Conservation (phyloP, 2,888 invertebrate genomes). For the Onchidella celtica region DNA sequence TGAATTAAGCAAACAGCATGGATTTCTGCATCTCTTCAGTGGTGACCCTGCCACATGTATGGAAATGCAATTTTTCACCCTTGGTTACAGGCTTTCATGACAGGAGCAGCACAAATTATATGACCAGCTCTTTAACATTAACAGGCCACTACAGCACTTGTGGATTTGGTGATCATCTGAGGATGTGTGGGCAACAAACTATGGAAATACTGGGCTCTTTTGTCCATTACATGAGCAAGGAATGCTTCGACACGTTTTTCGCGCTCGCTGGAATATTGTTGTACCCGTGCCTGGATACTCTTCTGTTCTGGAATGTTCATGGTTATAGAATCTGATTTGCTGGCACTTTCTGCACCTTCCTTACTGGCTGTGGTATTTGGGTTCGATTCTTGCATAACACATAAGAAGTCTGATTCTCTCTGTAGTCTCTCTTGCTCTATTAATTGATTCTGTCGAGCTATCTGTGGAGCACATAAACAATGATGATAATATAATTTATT, state of each 20-base stretch:
- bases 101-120: too few species aligned
- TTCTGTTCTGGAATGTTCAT: constrained; percentile 21
- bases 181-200: constrained; percentile 40
- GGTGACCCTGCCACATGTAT: too few species aligned
- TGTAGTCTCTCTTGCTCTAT: constrained; percentile 59
- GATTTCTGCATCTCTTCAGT: too few species aligned
- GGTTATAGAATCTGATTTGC: background rate
- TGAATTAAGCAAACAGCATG: too few species aligned
- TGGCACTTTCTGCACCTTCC: too few species aligned
- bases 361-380: background rate
- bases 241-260: constrained; percentile 63
- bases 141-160: background rate
- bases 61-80: too few species aligned
- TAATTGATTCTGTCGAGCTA: constrained; percentile 62
- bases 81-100: too few species aligned
- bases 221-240: constrained; percentile 58
- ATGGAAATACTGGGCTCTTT: constrained; percentile 60
- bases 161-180: constrained; percentile 12
- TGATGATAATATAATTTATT: background rate
- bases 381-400: constrained; percentile 58
- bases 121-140: too few species aligned
- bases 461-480: constrained; percentile 56
- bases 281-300: constrained; percentile 56
- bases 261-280: constrained; percentile 60
- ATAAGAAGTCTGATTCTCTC: constrained; percentile 65